These are phyloP conservation scores for Callithrix jacchus DNA, from an alignment of 2,113 vertebrate species.

Conservation along the genomic window DNA sequence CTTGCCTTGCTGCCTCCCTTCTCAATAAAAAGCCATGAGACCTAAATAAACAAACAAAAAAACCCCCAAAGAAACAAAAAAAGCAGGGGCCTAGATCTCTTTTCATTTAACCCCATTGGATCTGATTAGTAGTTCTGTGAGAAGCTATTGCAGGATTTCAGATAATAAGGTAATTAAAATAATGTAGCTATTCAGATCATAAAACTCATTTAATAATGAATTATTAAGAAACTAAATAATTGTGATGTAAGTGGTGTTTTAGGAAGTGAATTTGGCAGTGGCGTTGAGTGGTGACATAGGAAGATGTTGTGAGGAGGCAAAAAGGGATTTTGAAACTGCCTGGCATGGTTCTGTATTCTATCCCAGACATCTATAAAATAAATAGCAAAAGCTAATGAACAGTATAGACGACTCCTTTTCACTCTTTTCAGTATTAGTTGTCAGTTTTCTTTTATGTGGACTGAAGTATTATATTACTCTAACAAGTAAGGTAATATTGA, in stretches of 20 bases:
- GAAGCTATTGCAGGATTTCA: background rate
- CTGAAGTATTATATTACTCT: background rate
- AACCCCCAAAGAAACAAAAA: too few relatives aligned
- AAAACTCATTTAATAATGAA: background rate
- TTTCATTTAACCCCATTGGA: background rate
- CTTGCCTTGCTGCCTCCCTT: too few relatives aligned
- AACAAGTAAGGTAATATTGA: background rate
- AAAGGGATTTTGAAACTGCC: background rate
- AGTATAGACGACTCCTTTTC: background rate
- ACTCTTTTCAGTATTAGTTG: background rate
- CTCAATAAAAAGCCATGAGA: background rate
- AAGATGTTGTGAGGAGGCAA: background rate
- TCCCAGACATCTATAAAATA: background rate
- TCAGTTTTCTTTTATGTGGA: background rate
- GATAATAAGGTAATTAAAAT: background rate
- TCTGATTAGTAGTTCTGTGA: background rate
- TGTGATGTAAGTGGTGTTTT: background rate
- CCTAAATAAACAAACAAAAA: too few relatives aligned
- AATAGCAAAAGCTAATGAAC: background rate
- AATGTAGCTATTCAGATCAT: background rate
- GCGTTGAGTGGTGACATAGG: background rate
- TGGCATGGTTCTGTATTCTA: background rate
- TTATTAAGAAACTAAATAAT: background rate
- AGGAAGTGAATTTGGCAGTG: background rate
- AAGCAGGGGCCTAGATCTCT: background rate